A percentile compares a stretch with the other conserved stretches of the same genome.
Evolutionary conservation across 2,113 vertebrate genomes (phyloP).

Genomic region (Ptilorrhoa leucosticta): DNA sequence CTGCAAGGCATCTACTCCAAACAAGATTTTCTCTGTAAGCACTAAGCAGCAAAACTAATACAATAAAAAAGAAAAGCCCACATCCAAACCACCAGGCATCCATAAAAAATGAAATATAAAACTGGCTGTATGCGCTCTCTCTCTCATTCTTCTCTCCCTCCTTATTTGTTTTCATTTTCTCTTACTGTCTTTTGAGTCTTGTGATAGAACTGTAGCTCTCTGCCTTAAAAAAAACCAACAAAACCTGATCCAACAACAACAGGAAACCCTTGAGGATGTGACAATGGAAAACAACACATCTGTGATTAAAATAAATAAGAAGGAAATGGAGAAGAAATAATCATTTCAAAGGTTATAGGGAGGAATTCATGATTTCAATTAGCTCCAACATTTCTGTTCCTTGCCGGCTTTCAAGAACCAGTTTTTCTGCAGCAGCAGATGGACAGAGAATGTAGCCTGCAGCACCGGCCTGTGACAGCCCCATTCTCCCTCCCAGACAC

Average conservation of each 20-base stretch:
- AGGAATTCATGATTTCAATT: conserved; percentile 51
- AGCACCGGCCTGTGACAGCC: conserved; percentile 80
- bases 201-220: conserved; percentile 12
- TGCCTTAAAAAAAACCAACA: background rate
- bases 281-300: conserved; percentile 34
- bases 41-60: conserved; percentile 25
- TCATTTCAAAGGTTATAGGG: conserved; percentile 29
- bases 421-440: conserved; percentile 75
- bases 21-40: conserved; percentile 32
- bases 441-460: conserved; percentile 77
- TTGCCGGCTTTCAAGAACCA: conserved; percentile 49
- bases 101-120: conserved; percentile 53
- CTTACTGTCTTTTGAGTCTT: conserved; percentile 24
- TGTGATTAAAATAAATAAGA: conserved; percentile 18
- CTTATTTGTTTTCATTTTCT: conserved; percentile 57
- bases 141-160: background rate
- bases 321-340: conserved; percentile 30
- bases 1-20: background rate
- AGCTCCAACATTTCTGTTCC: conserved; percentile 30
- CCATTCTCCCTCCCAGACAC: conserved; percentile 80
- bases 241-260: background rate
- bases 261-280: conserved; percentile 2
- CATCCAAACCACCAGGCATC: conserved; percentile 49
- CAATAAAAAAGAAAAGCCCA: conserved; percentile 23
- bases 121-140: background rate